Evolutionary conservation across 2,797 vertebrate genomes (phyloP), one percentile per base, ranked within the genome.

Genomic region (Arrhamphus sclerolepis): DNA sequence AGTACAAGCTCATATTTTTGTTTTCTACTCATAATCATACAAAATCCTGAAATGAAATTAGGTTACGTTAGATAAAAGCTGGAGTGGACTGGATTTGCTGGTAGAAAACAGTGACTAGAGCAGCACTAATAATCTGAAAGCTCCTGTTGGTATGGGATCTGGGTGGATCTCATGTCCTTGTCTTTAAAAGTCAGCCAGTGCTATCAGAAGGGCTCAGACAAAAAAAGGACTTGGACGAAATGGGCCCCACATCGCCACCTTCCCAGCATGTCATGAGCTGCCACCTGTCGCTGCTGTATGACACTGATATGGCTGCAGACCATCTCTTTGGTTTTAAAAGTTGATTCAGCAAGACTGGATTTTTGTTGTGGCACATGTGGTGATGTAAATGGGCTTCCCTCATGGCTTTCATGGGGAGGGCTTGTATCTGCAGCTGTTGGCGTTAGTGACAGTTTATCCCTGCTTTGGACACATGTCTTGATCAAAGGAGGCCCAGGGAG

Each of bases 381-480:
- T 0, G 5, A 51, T 64, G 51, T 43, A 65, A 78, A 73, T n/a
- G 43, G 70, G 40, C 74, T 77, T 74, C 75, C 78, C 72, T 65
- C 50, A 8, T 57, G 69, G 69, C 75, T 69, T 78, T 58, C 52
- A 29, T 6, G 38, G 66, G 56, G 76, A 59, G 56, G 14, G 66
- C 48, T 72, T 83, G 71, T 75, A 63, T 85, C 81, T 89, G 83
- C 91, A 93, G 89, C 90, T 91, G 92, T 90, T 75, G 34, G 48
- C 46, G 56, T 67, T 89, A 89, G 89, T 89, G 85, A 87, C 80
- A 83, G 80, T 82, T 89, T 77, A 89, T 89, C 85, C 86, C 55
- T 26, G 54, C 70, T 83, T 61, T 76, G 66, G 82, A 85, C 77
- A 72, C 73, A 75, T 78, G 70, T 85, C 88, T 80, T 53, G 80